Percentiles rank a stretch among this genome's conserved stretches.
Conservation (phyloP, 2,888 invertebrate genomes). For the Hemistola chrysoprasaria region DNA sequence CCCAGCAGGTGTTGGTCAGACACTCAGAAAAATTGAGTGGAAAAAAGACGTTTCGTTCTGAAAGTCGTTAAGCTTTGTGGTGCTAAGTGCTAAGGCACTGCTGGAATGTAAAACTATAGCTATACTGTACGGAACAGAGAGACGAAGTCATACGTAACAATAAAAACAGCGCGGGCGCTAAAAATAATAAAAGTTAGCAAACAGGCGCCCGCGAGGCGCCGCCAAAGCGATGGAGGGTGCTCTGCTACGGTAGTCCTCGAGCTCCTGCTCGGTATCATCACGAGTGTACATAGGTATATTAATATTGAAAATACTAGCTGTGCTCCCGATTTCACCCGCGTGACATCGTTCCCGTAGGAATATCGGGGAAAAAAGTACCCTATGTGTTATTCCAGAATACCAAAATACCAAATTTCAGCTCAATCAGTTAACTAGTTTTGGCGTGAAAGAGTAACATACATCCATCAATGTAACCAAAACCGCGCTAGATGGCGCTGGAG, state of each 20-base stretch:
- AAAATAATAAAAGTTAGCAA: slow-evolving; percentile 74
- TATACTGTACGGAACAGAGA: slow-evolving; percentile 42
- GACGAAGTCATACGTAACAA: slow-evolving; percentile 56
- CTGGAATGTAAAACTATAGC: slow-evolving; percentile 31
- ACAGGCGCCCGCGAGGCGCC: slow-evolving; percentile 60
- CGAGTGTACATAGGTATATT: not conserved
- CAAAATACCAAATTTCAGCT: too few species aligned
- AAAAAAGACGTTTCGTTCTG: slow-evolving; percentile 14
- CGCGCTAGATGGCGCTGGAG: too few species aligned
- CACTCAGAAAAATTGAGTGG: slow-evolving; percentile 10
- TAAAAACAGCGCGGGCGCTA: slow-evolving; percentile 63
- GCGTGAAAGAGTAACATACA: too few species aligned
- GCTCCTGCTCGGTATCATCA: slow-evolving; percentile 1
- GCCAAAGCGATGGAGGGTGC: slow-evolving; percentile 26
- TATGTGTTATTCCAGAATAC: too few species aligned
- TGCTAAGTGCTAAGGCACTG: slow-evolving; percentile 26
- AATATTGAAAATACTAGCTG: not conserved
- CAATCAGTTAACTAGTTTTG: too few species aligned
- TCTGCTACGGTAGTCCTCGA: slow-evolving; percentile 28
- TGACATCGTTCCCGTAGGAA: too few species aligned
- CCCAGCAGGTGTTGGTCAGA: slow-evolving; percentile 6
- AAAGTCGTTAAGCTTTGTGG: slow-evolving; percentile 27
- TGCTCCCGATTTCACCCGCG: too few species aligned
- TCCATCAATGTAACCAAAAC: too few species aligned
- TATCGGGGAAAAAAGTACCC: too few species aligned